A percentile compares a stretch with the other conserved stretches of the same genome.
Conservation (phyloP, 1,140 invertebrate species). For the Bombus vancouverensis region DNA sequence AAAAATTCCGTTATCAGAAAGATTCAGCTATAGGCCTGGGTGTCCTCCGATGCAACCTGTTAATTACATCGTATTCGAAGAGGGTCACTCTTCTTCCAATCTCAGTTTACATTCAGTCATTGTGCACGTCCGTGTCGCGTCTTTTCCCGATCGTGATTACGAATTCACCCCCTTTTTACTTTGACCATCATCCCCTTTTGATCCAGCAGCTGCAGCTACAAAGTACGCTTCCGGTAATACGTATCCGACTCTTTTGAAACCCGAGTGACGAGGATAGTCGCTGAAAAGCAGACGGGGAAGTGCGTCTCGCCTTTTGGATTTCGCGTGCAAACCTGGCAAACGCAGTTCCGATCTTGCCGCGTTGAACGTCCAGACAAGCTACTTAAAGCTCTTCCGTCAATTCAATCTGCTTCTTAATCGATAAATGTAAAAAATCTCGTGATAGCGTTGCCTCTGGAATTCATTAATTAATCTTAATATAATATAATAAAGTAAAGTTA, state of each 20-base stretch:
- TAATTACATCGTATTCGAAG: not conserved
- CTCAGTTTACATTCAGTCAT: not conserved
- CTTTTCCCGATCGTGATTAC: constrained; percentile 41
- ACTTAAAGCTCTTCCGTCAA: constrained; percentile 10
- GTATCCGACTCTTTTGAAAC: constrained; percentile 46
- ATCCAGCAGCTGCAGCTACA: constrained; percentile 20
- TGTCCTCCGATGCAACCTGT: not conserved
- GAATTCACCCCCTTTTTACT: constrained; percentile 42
- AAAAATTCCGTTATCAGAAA: not conserved
- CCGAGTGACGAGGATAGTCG: not conserved
- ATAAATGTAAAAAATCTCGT: not conserved
- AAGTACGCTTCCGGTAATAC: constrained; percentile 38
- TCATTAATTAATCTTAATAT: not conserved
- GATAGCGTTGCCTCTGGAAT: too few species aligned
- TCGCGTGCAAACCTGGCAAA: constrained; percentile 7
- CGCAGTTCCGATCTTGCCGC: constrained; percentile 17
- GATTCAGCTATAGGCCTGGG: not conserved
- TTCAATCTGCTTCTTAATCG: too few species aligned
- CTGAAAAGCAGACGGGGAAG: not conserved
- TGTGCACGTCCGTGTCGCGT: not conserved
- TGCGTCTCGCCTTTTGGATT: constrained; percentile 17
- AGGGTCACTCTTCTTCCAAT: not conserved
- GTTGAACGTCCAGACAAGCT: constrained; percentile 1
- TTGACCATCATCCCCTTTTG: constrained; percentile 57
- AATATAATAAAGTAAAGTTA: too few species aligned